A percentile compares a stretch with the other conserved stretches of the same genome.
Conservation (phyloP, 2,888 invertebrate species). For the Acholoe squamosa region DNA sequence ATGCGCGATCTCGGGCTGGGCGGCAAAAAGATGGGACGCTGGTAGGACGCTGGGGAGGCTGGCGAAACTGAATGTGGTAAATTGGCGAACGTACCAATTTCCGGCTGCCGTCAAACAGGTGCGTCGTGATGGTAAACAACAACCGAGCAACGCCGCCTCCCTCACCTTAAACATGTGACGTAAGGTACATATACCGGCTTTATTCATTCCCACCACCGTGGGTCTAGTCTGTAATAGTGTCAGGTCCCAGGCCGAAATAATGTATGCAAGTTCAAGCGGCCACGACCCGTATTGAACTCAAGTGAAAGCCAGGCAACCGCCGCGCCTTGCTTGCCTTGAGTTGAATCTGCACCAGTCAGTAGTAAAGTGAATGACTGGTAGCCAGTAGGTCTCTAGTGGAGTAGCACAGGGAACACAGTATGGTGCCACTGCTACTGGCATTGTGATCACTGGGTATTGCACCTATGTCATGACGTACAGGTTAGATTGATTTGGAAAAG, state of each 20-base stretch:
- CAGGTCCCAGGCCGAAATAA: not conserved
- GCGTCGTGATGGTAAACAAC: conserved; percentile 27
- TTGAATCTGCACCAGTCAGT: not conserved
- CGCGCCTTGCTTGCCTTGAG: not conserved
- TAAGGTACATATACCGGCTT: not conserved
- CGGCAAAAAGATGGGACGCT: no score
- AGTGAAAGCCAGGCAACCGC: conserved; percentile 26
- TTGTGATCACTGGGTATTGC: no score
- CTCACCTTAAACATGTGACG: not conserved
- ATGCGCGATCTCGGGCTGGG: no score
- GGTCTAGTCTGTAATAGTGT: not conserved
- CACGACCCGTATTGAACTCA: not conserved
- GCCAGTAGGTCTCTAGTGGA: no score
- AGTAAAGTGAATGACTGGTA: no score
- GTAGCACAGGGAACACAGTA: not conserved
- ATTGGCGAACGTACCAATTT: not conserved
- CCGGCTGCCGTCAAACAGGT: not conserved
- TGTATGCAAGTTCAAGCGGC: not conserved
- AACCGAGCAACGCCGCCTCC: not conserved
- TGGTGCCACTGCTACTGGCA: no score
- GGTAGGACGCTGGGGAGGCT: not conserved
- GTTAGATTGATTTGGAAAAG: no score
- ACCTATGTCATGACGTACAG: no score
- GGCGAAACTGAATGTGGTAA: not conserved
- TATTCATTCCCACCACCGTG: not conserved